phyloP scores from a whole-genome alignment of 2,888 invertebrate species.

The Acrobasis suavella region DNA sequence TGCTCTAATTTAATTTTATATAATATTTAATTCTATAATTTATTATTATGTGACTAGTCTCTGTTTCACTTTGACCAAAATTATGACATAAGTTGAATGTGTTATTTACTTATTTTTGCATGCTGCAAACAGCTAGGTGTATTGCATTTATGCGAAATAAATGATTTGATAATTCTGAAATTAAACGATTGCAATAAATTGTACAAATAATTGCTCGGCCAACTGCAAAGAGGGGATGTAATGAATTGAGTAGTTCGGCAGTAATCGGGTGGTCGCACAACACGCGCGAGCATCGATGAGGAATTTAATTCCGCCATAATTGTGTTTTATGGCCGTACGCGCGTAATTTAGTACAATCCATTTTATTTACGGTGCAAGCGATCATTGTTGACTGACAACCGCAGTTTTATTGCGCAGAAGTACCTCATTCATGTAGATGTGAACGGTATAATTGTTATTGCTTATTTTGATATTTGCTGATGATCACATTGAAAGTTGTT shows the following conservation, averaged over 20 bases:
- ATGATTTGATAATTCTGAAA: too few relatives aligned
- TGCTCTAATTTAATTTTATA: too few relatives aligned
- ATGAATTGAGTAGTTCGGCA: conserved; percentile 12
- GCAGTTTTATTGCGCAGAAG: conserved; percentile 12
- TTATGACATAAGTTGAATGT: too few relatives aligned
- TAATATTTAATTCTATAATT: too few relatives aligned
- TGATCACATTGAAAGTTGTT: too few relatives aligned
- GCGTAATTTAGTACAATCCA: conserved; percentile 12
- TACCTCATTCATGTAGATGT: not conserved
- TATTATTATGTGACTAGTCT: too few relatives aligned
- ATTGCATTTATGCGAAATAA: too few relatives aligned
- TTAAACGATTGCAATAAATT: conserved; percentile 7
- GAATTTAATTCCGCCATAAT: conserved; percentile 16
- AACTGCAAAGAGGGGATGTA: conserved; percentile 6
- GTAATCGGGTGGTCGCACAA: conserved; percentile 10
- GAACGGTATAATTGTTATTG: not conserved
- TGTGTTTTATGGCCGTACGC: conserved; percentile 12
- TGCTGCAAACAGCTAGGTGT: too few relatives aligned
- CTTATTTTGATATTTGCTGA: not conserved
- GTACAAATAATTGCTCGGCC: conserved; percentile 4
- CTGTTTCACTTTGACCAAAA: too few relatives aligned
- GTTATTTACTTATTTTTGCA: too few relatives aligned
- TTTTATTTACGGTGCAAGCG: conserved; percentile 2
- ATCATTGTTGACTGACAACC: conserved; percentile 11
- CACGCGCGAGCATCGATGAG: conserved; percentile 8